Conservation (phyloP, 2,888 invertebrate genomes). For the Hemithea aestivaria region DNA sequence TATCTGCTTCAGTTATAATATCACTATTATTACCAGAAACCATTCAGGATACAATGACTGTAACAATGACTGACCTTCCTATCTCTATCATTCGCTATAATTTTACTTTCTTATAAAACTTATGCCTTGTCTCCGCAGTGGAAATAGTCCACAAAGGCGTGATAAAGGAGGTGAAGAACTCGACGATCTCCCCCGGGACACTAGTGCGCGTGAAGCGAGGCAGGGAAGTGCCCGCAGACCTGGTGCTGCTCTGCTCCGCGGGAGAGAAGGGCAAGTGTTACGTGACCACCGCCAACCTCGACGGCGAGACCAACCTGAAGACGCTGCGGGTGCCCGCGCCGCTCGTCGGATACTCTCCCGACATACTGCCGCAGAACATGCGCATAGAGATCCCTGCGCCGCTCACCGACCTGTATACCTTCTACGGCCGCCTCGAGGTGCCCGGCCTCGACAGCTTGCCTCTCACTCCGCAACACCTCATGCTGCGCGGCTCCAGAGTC, state of each 20-base stretch:
- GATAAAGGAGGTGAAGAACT: constrained; percentile 74
- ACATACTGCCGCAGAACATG: constrained; percentile 66
- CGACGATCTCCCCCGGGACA: constrained; percentile 86
- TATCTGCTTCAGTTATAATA: too few species aligned
- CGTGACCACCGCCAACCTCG: constrained; percentile 92
- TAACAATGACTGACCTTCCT: too few species aligned
- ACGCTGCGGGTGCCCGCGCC: constrained; percentile 73
- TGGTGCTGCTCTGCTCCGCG: constrained; percentile 85
- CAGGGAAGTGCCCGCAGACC: constrained; percentile 89
- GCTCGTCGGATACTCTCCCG: constrained; percentile 61
- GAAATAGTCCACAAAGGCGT: constrained; percentile 78
- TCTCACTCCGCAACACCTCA: constrained; percentile 84
- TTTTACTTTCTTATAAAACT: too few species aligned
- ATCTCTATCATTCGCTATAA: too few species aligned
- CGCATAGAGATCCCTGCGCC: constrained; percentile 87
- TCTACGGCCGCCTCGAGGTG: constrained; percentile 82
- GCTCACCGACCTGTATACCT: constrained; percentile 86
- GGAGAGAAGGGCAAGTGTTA: constrained; percentile 85
- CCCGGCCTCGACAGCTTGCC: constrained; percentile 62
- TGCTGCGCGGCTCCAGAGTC: constrained; percentile 87
- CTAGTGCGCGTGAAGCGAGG: constrained; percentile 85
- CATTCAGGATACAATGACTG: too few species aligned
- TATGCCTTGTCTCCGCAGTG: constrained; percentile 58
- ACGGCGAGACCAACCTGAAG: constrained; percentile 90
- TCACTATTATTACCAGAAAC: too few species aligned